phyloP scores from a whole-genome alignment of 2,113 vertebrate species.

The Macquaria ambigua region DNA sequence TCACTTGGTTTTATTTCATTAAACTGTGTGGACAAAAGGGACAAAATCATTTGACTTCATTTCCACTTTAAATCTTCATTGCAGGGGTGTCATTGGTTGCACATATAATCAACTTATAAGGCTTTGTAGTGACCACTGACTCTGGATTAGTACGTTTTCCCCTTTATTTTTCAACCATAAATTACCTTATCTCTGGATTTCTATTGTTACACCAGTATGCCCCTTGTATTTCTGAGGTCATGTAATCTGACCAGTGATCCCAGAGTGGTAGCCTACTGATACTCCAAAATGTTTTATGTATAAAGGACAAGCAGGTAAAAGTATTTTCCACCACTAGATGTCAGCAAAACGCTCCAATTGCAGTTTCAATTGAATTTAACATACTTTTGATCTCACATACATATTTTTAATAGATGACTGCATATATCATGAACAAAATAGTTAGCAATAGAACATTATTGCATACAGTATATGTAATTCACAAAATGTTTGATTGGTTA shows the following conservation, averaged over 20 bases:
- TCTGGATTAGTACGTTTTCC: background rate
- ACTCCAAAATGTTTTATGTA: constrained; percentile 13
- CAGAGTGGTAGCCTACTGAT: background rate
- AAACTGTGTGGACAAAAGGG: background rate
- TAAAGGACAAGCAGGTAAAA: background rate
- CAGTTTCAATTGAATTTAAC: background rate
- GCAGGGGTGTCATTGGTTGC: background rate
- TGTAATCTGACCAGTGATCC: constrained; percentile 18
- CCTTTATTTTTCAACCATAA: background rate
- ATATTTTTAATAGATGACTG: background rate
- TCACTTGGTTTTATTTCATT: background rate
- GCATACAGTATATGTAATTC: too few relatives aligned
- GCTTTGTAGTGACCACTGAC: background rate
- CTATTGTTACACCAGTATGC: background rate
- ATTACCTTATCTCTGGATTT: background rate
- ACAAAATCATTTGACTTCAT: background rate
- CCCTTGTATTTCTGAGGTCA: background rate
- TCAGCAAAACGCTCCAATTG: background rate
- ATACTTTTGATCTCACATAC: too few relatives aligned
- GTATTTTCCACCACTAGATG: constrained; percentile 33
- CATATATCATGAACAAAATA: too few relatives aligned
- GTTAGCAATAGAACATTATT: background rate
- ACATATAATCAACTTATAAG: background rate
- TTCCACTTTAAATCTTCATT: background rate
- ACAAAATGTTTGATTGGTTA: background rate